Conservation (phyloP, 1,140 invertebrate genomes). For the Wiebesia pumilae region DNA sequence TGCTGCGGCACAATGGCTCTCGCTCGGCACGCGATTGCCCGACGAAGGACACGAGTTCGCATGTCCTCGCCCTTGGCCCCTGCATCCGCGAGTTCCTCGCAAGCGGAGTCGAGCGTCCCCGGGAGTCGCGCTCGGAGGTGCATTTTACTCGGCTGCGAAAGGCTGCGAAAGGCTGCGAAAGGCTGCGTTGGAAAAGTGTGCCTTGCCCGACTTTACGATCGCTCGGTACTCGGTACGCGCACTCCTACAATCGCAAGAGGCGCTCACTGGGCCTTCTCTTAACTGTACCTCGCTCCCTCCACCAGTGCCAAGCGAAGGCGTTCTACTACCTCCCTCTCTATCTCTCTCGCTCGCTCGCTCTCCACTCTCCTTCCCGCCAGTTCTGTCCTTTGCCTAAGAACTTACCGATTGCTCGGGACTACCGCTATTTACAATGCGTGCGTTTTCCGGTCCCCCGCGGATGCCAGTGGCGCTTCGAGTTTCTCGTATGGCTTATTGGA, state of each 20-base stretch:
- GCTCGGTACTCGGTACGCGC: neutral
- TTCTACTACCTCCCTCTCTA: neutral
- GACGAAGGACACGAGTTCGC: neutral
- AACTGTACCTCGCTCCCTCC: constrained; percentile 62
- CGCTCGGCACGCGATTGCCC: neutral
- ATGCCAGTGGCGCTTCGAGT: neutral
- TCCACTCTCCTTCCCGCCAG: neutral
- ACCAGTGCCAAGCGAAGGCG: neutral
- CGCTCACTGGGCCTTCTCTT: constrained; percentile 54
- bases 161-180: neutral
- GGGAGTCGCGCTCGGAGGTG: too few species aligned
- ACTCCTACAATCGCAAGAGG: constrained; percentile 18
- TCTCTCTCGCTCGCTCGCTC: constrained; percentile 20
- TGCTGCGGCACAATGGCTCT: neutral
- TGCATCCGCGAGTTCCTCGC: too few species aligned
- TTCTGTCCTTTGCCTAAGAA: neutral
- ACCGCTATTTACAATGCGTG: constrained; percentile 25
- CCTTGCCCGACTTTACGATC: constrained; percentile 53
- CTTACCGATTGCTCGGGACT: constrained; percentile 7
- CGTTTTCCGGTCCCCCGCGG: neutral
- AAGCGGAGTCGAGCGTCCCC: neutral
- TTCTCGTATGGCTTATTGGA: neutral
- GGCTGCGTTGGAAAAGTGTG: constrained; percentile 48
- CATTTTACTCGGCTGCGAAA: neutral
- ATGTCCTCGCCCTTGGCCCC: neutral